Evolutionary conservation across 2,797 vertebrate species (phyloP).

Genomic region (Arnoldichthys spilopterus): DNA sequence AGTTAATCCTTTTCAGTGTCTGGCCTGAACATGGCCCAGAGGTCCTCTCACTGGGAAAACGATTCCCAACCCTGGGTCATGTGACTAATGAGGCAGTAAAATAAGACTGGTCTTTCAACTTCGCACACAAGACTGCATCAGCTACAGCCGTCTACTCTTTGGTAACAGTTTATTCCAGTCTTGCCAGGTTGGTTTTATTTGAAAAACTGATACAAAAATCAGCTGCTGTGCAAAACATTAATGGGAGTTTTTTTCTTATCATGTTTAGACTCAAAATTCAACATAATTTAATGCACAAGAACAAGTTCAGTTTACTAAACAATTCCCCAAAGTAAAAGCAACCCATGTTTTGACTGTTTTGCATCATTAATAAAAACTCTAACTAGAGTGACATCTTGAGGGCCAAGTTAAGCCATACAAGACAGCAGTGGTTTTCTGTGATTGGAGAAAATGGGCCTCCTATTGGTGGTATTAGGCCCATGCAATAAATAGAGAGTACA

Average conservation of each 20-base stretch:
- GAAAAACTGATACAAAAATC: neutral
- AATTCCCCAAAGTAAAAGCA: conserved; percentile 36
- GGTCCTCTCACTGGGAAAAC: conserved; percentile 82
- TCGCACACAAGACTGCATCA: conserved; percentile 11
- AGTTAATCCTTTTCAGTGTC: conserved; percentile 81
- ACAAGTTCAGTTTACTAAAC: conserved; percentile 13
- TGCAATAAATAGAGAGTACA: conserved; percentile 68
- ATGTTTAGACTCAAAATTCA: neutral
- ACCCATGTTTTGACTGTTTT: conserved; percentile 54
- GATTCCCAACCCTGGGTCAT: conserved; percentile 74
- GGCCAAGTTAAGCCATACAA: conserved; percentile 58
- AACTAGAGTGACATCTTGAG: conserved; percentile 65
- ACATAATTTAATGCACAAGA: neutral
- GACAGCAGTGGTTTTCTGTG: conserved; percentile 58
- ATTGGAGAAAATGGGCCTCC: conserved; percentile 54
- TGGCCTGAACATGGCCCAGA: conserved; percentile 76
- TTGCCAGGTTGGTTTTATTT: neutral
- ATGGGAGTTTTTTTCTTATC: neutral
- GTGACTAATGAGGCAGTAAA: conserved; percentile 70
- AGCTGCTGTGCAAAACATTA: neutral
- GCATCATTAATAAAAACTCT: conserved; percentile 52
- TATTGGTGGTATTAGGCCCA: conserved; percentile 64
- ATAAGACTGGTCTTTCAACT: conserved; percentile 37
- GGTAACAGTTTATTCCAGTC: conserved; percentile 7
- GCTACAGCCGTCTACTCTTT: conserved; percentile 16